Evolutionary conservation across 2,113 vertebrate genomes (phyloP).

Genomic region (Campylorhamphus procurvoides): DNA sequence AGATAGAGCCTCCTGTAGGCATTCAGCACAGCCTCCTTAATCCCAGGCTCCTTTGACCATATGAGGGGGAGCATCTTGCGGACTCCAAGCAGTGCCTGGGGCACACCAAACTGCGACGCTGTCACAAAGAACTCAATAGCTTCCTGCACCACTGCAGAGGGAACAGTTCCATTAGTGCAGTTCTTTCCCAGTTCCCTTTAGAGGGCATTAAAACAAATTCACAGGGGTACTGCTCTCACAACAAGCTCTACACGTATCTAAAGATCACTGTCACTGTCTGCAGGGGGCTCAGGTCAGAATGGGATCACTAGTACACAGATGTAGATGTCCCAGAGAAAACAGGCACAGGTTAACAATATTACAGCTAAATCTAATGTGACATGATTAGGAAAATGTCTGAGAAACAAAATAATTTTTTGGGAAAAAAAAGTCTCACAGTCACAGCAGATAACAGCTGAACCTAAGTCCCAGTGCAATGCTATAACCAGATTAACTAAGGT

Average conservation of each 20-base stretch:
- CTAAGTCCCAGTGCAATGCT: background rate
- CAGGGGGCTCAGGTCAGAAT: background rate
- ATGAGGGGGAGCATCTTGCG: constrained; percentile 93
- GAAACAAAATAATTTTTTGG: background rate
- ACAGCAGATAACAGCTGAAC: background rate
- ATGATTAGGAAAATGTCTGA: background rate
- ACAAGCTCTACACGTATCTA: background rate
- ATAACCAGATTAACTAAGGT: background rate
- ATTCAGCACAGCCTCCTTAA: constrained; percentile 91
- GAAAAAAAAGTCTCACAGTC: background rate
- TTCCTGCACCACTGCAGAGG: constrained; percentile 90
- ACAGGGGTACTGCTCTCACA: background rate
- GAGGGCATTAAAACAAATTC: background rate
- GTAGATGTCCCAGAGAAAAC: background rate
- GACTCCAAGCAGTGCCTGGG: constrained; percentile 87
- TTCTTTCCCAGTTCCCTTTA: background rate
- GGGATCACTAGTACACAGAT: background rate
- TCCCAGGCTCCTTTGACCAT: constrained; percentile 90
- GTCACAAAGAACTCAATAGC: constrained; percentile 95
- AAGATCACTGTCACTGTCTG: background rate
- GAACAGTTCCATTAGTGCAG: background rate
- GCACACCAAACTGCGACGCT: constrained; percentile 87
- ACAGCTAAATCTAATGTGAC: background rate
- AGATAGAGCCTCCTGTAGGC: constrained; percentile 91
- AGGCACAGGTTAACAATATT: background rate